These are phyloP conservation scores for Ascaphus truei DNA, from an alignment of 2,113 vertebrate species.

Conservation along the genomic window DNA sequence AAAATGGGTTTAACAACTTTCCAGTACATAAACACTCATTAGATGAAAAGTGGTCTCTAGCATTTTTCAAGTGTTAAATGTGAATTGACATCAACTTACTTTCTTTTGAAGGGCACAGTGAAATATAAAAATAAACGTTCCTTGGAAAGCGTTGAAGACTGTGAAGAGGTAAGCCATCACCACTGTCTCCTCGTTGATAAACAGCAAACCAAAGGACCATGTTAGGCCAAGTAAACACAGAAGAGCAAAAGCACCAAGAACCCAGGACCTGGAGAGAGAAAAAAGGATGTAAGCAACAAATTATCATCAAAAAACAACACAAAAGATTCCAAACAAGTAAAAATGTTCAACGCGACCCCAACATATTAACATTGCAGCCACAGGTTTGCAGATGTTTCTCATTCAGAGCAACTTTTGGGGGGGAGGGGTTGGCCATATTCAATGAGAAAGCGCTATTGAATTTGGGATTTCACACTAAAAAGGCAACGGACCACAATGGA, in stretches of 20 bases:
- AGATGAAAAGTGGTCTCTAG: neutral
- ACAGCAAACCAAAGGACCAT: constrained; percentile 96
- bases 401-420: no score
- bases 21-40: neutral
- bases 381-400: constrained; percentile 62
- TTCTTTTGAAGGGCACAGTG: constrained; percentile 97
- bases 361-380: constrained; percentile 58
- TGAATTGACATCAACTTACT: constrained; percentile 66
- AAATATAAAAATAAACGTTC: constrained; percentile 98
- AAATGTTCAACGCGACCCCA: constrained; percentile 31
- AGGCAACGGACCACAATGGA: no score
- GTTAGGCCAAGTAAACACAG: constrained; percentile 93
- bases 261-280: constrained; percentile 87
- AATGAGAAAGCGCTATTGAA: no score
- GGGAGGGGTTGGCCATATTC: no score
- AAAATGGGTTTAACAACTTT: neutral
- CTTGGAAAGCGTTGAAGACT: constrained; percentile 97
- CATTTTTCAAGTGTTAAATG: no score
- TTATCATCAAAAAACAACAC: no score
- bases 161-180: constrained; percentile 98
- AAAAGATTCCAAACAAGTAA: neutral
- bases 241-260: constrained; percentile 92
- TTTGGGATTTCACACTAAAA: no score
- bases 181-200: constrained; percentile 88
- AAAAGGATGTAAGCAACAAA: constrained; percentile 16